These are phyloP conservation scores for Stegophylla sp. DNA, from an alignment of 2,888 invertebrate genomes.

Conservation along the genomic window DNA sequence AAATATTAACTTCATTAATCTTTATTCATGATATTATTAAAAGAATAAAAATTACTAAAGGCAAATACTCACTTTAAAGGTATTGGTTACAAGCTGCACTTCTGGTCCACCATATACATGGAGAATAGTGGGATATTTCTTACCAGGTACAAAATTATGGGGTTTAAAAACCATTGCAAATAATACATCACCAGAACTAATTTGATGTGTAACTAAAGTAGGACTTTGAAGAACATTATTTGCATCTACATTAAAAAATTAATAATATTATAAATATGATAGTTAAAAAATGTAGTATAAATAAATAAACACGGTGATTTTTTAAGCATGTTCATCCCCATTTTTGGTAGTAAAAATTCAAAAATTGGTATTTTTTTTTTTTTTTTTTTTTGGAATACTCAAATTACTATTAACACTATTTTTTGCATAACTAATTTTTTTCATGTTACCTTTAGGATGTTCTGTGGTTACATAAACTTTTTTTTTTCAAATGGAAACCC, in stretches of 20 bases:
- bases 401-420: no score
- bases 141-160: conserved; percentile 70
- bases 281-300: conserved; percentile 57
- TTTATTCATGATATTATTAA: conserved; percentile 21
- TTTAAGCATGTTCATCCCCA: no score
- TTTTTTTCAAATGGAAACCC: no score
- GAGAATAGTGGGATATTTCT: conserved; percentile 88
- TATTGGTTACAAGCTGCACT: conserved; percentile 95
- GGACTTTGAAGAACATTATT: conserved; percentile 67
- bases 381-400: no score
- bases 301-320: no score
- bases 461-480: no score
- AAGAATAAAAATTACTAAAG: conserved; percentile 4
- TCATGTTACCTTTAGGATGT: no score
- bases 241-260: conserved; percentile 20
- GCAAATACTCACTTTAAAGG: conserved; percentile 76
- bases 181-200: conserved; percentile 74
- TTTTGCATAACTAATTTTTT: no score
- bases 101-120: conserved; percentile 99
- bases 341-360: no score
- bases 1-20: conserved; percentile 48
- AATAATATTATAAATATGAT: conserved; percentile 60
- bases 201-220: conserved; percentile 75
- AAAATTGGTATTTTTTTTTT: no score
- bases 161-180: conserved; percentile 92